phyloP scores from a whole-genome alignment of 2,888 invertebrate genomes.

The Platycheirus rosarum region DNA sequence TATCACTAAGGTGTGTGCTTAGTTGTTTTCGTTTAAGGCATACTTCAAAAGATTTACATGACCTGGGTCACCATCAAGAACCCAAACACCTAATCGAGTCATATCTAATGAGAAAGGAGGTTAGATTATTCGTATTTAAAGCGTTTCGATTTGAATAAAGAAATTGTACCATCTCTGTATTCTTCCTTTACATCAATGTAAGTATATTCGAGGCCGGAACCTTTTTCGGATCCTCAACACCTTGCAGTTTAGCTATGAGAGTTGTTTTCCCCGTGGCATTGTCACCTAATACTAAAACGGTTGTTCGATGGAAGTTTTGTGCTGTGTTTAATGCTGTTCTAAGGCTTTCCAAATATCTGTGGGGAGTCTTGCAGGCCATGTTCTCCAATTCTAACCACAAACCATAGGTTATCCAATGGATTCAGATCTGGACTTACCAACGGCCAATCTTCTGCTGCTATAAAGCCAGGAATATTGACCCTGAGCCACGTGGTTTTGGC shows the following conservation, averaged over 20 bases:
- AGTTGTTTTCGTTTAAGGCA: slow-evolving; percentile 94
- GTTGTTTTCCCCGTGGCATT: slow-evolving; percentile 99
- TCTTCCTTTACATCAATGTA: slow-evolving; percentile 99
- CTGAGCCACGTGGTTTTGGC: too few relatives aligned
- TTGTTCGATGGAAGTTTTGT: slow-evolving; percentile 97
- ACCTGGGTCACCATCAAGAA: slow-evolving; percentile 97
- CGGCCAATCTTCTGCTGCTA: too few relatives aligned
- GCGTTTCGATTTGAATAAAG: too few relatives aligned
- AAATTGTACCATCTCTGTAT: slow-evolving; percentile 98
- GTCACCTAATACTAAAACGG: slow-evolving; percentile 96
- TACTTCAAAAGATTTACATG: slow-evolving; percentile 95
- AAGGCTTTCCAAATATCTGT: too few relatives aligned
- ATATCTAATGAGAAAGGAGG: slow-evolving; percentile 87
- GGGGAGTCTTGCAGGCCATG: too few relatives aligned
- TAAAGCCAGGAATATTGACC: too few relatives aligned
- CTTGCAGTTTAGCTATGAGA: slow-evolving; percentile 97
- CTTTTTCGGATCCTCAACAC: slow-evolving; percentile 98
- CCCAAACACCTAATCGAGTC: slow-evolving; percentile 97
- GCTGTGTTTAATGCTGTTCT: too few relatives aligned
- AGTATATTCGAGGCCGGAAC: slow-evolving; percentile 97
- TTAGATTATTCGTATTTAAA: too few relatives aligned
- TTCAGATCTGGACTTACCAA: too few relatives aligned
- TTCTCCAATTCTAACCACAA: too few relatives aligned
- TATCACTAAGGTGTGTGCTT: slow-evolving; percentile 95
- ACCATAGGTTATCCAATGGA: too few relatives aligned